These are phyloP conservation scores for Drosophila sproati DNA, from an alignment of 1,140 invertebrate genomes.

Conservation along the genomic window DNA sequence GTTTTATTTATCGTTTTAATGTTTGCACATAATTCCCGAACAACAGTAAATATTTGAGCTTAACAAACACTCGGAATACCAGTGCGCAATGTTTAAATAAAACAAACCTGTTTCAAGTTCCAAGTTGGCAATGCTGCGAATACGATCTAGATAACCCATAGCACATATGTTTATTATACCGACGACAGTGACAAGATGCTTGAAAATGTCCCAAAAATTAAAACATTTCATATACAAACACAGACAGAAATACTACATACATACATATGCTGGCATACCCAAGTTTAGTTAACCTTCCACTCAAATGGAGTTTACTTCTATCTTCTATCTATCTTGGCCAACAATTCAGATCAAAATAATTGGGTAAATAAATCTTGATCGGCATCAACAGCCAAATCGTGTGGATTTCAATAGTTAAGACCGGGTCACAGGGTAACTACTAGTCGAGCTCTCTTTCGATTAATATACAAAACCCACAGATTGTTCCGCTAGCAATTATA, in stretches of 20 bases:
- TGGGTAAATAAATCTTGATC: too few species aligned
- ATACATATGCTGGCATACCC: too few species aligned
- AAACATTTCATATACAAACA: background rate
- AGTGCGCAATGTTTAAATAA: background rate
- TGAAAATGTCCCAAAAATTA: conserved; percentile 13
- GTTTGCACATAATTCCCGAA: conserved; percentile 17
- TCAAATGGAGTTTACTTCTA: too few species aligned
- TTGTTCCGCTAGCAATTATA: too few species aligned
- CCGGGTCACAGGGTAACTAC: too few species aligned
- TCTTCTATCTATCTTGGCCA: too few species aligned
- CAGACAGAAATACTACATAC: too few species aligned
- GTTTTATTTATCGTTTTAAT: conserved; percentile 16
- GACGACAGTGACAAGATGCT: background rate
- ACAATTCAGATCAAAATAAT: too few species aligned
- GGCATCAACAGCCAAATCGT: too few species aligned
- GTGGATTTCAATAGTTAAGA: too few species aligned
- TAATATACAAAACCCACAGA: background rate
- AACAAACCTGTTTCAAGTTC: background rate
- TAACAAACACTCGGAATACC: background rate
- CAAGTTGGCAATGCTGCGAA: background rate
- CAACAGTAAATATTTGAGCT: conserved; percentile 24
- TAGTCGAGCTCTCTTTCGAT: too few species aligned
- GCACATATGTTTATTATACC: background rate
- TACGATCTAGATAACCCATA: conserved; percentile 7
- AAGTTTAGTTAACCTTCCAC: too few species aligned